A percentile compares a stretch with the other conserved stretches of the same genome.
Conservation (phyloP, 1,140 invertebrate genomes). For the Andricus grossulariae region DNA sequence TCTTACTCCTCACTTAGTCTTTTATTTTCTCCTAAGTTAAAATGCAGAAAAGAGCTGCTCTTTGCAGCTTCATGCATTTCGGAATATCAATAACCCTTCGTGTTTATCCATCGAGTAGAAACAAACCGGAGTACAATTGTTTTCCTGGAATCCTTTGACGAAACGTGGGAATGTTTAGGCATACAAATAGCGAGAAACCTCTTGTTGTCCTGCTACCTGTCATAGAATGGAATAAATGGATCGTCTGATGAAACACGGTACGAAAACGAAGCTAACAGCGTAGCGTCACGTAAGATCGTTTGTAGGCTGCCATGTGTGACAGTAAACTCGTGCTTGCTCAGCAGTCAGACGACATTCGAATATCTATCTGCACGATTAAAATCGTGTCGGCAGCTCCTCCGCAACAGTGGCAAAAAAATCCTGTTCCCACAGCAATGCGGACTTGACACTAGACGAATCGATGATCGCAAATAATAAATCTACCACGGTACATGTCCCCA, state of each 20-base stretch:
- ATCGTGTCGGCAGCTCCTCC: neutral
- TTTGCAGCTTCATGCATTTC: neutral
- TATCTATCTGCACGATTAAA: slow-evolving; percentile 22
- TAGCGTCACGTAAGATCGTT: slow-evolving; percentile 51
- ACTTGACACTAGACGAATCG: neutral
- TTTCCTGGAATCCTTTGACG: slow-evolving; percentile 57
- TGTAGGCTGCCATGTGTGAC: slow-evolving; percentile 35
- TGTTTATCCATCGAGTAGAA: neutral
- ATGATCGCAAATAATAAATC: neutral
- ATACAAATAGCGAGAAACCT: slow-evolving; percentile 58
- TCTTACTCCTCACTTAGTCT: slow-evolving; percentile 45
- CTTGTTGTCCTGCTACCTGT: slow-evolving; percentile 57
- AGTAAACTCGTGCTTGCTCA: slow-evolving; percentile 33
- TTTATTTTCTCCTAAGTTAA: slow-evolving; percentile 9
- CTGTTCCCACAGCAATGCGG: slow-evolving; percentile 1
- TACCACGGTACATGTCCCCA: neutral
- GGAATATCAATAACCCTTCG: neutral
- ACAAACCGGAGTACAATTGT: slow-evolving; percentile 56
- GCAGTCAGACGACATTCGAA: neutral
- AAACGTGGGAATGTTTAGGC: slow-evolving; percentile 68
- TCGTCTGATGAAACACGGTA: slow-evolving; percentile 63
- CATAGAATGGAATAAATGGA: slow-evolving; percentile 65
- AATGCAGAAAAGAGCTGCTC: neutral
- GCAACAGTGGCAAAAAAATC: neutral
- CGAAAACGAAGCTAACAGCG: slow-evolving; percentile 62